A percentile compares a stretch with the other conserved stretches of the same genome.
phyloP scores from a whole-genome alignment of 2,888 invertebrate species.

The Andrena trimmerana region DNA sequence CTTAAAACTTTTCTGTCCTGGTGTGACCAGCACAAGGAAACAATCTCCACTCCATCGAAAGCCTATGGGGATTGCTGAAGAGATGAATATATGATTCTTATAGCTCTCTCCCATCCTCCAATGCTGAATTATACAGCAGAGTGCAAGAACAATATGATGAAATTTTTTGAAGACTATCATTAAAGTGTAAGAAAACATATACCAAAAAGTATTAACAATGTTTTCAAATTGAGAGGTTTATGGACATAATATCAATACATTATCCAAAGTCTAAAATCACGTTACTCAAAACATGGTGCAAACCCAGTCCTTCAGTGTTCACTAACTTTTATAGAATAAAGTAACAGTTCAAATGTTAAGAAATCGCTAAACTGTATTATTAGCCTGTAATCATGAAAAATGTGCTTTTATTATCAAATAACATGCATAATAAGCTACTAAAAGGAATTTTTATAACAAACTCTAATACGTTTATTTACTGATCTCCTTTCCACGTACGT shows the following conservation, averaged over 20 bases:
- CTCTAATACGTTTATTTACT: too few relatives aligned
- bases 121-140: not conserved
- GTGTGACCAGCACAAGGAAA: not conserved
- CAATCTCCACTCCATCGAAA: not conserved
- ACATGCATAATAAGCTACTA: too few relatives aligned
- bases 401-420: too few relatives aligned
- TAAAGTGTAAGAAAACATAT: not conserved
- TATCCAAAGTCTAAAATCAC: too few relatives aligned
- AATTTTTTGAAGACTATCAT: not conserved
- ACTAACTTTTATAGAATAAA: too few relatives aligned
- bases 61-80: not conserved
- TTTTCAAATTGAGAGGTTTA: not conserved
- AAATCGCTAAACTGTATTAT: too few relatives aligned
- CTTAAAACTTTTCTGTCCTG: not conserved
- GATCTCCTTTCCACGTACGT: too few relatives aligned
- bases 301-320: too few relatives aligned
- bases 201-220: not conserved
- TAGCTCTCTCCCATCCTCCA: not conserved
- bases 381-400: too few relatives aligned
- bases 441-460: too few relatives aligned
- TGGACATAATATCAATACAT: not conserved
- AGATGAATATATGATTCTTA: not conserved
- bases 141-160: constrained; percentile 1
- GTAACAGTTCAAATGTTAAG: too few relatives aligned
- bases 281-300: too few relatives aligned